These are phyloP conservation scores for Drosophila hamatofila DNA, from an alignment of 2,888 invertebrate species.

Conservation along the genomic window DNA sequence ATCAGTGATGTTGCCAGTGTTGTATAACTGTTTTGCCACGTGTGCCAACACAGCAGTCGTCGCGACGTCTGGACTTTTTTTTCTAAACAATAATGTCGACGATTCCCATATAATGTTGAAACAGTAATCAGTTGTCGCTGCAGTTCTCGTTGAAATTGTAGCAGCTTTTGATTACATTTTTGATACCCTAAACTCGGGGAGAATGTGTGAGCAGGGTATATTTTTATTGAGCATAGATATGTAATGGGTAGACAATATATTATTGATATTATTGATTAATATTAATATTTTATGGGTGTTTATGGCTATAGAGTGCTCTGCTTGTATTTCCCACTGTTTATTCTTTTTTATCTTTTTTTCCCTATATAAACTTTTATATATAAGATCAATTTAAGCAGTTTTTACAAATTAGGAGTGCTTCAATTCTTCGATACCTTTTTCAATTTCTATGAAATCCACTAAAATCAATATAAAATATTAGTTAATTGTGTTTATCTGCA, in stretches of 20 bases:
- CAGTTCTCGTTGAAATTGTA: slow-evolving; percentile 1
- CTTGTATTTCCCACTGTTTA: too few species aligned
- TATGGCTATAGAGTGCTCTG: too few species aligned
- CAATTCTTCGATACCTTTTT: too few species aligned
- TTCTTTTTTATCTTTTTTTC: too few species aligned
- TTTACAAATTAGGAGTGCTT: too few species aligned
- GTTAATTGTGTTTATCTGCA: background rate
- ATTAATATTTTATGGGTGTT: too few species aligned
- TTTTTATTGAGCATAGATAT: background rate
- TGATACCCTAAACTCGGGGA: background rate
- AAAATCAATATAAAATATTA: background rate
- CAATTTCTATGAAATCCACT: background rate
- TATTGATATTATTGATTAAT: too few species aligned
- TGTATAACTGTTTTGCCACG: slow-evolving; percentile 52
- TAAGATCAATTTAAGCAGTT: too few species aligned
- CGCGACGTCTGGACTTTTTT: slow-evolving; percentile 25
- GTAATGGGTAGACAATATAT: too few species aligned
- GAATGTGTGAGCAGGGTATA: background rate
- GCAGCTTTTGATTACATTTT: slow-evolving; percentile 14
- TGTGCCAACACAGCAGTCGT: slow-evolving; percentile 38
- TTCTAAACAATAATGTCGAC: slow-evolving; percentile 6
- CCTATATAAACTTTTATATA: too few species aligned
- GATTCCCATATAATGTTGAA: slow-evolving; percentile 1
- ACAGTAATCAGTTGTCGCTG: background rate
- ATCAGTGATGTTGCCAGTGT: background rate